phyloP scores from a whole-genome alignment of 92 coral and sea anemone genomes.

The Actinostola sp. region DNA sequence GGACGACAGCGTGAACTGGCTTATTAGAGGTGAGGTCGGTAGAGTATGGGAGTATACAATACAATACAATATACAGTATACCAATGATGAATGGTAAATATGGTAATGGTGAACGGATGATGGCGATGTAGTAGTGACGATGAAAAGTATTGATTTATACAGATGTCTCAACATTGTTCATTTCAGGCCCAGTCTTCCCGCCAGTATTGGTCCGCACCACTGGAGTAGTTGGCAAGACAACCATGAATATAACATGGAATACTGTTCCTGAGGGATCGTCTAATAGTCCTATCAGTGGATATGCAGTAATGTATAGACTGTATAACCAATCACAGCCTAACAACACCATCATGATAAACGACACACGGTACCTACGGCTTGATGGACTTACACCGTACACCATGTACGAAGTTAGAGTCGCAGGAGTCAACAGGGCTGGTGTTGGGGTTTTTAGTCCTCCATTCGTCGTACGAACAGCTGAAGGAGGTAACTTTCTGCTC shows the following conservation, averaged over 20 bases:
- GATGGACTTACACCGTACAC: slow-evolving; percentile 34
- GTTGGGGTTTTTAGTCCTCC: slow-evolving; percentile 17
- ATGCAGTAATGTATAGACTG: slow-evolving; percentile 19
- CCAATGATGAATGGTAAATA: too few relatives aligned
- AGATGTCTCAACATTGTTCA: not conserved
- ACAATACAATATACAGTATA: too few relatives aligned
- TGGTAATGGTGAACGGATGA: too few relatives aligned
- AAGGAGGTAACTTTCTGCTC: slow-evolving; percentile 20
- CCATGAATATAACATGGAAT: slow-evolving; percentile 30
- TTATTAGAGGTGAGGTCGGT: too few relatives aligned
- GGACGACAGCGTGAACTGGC: too few relatives aligned
- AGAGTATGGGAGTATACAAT: too few relatives aligned
- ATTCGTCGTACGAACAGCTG: slow-evolving; percentile 22
- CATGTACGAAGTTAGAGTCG: slow-evolving; percentile 27
- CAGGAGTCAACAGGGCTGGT: slow-evolving; percentile 23
- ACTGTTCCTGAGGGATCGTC: slow-evolving; percentile 6
- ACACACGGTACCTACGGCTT: not conserved
- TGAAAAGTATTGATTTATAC: not conserved
- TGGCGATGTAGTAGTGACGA: not conserved
- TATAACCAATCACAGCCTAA: not conserved
- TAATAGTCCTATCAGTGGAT: slow-evolving; percentile 4
- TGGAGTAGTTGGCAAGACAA: not conserved
- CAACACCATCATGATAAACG: not conserved
- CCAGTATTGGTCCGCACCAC: slow-evolving; percentile 4
- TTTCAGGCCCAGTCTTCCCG: not conserved